These are phyloP conservation scores for Pheosia gnoma DNA, from an alignment of 2,888 invertebrate species.

Conservation along the genomic window DNA sequence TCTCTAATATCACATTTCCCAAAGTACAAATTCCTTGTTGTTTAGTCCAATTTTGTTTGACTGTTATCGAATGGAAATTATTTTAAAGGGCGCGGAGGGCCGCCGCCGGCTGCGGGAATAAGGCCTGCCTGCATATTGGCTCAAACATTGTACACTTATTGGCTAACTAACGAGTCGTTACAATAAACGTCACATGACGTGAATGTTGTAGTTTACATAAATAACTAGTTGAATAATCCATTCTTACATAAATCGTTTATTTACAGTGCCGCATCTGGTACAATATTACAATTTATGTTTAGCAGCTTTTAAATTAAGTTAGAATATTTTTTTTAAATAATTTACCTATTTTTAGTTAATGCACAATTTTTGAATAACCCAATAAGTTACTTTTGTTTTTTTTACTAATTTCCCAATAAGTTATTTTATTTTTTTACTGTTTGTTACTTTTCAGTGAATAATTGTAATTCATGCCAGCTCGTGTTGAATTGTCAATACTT, in stretches of 20 bases:
- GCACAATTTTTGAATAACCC: conserved; percentile 68
- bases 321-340: conserved; percentile 69
- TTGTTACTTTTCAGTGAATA: conserved; percentile 33
- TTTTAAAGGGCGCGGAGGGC: conserved; percentile 60
- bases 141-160: conserved; percentile 30
- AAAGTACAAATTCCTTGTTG: conserved; percentile 86
- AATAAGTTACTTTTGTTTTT: conserved; percentile 45
- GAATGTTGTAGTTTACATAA: conserved; percentile 45
- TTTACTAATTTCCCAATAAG: conserved; percentile 39
- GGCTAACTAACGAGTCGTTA: conserved; percentile 28
- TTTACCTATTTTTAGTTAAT: conserved; percentile 72
- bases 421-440: conserved; percentile 42
- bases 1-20: conserved; percentile 84
- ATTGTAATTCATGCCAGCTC: conserved; percentile 32
- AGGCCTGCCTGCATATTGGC: conserved; percentile 39
- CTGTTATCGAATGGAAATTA: conserved; percentile 83
- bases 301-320: conserved; percentile 79
- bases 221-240: conserved; percentile 59
- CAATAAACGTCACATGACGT: conserved; percentile 28
- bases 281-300: conserved; percentile 64
- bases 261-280: conserved; percentile 49
- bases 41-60: conserved; percentile 85
- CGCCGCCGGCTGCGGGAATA: conserved; percentile 36
- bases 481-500: conserved; percentile 27
- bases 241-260: conserved; percentile 54